Base-by-base conservation (phyloP, 2,888 invertebrate genomes). In the Dryomyza anilis region DNA sequence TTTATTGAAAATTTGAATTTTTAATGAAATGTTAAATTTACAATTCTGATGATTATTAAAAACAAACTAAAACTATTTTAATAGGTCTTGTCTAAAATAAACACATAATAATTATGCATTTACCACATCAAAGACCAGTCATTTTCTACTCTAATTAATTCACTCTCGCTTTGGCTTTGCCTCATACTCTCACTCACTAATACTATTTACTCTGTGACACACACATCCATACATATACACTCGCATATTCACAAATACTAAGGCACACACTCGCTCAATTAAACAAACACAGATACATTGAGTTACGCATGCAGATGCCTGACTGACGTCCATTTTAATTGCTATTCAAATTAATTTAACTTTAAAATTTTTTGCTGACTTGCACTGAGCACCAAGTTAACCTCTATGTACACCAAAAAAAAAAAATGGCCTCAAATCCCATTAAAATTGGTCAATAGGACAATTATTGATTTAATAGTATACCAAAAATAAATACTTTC, bases 141-240 rank as follows among this genome's bases (percentile, higher is more conserved):
- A 46, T 19, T 55, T 58, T 58, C 58, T 30, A 58, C 58, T 58
- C 58, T 58, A 58, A 58, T 58, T 58, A 46, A 58, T 58, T 46
- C 30, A 58, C 46, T 58, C 55, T 36, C 48, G 7, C 39, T 39
- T n/a, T n/a, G 39, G 14, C 39, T 4, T n/a, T 12, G 50, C 25
- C 25, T 19, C 39, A 23, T 2, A 21, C 21, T 19, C 53, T 25
- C 33, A 23, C 14, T 5, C 23, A 36, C 21, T 10, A 21, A 21
- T n/a, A 23, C 36, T 14, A 23, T 21, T 14, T 3, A 23, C 27
- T 12, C 14, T 27, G 1, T n/a, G 14, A 50, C 29, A 52, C 52
- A 29, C 27, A 27, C 25, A 7, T 27, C 3, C 16, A 27, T 14
- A 27, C 29, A 52, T 16, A n/a, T 14, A 25, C n/a, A 27, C 52